These are phyloP conservation scores for Cryptoprocta ferox DNA, from an alignment of 2,797 vertebrate species.

Conservation along the genomic window DNA sequence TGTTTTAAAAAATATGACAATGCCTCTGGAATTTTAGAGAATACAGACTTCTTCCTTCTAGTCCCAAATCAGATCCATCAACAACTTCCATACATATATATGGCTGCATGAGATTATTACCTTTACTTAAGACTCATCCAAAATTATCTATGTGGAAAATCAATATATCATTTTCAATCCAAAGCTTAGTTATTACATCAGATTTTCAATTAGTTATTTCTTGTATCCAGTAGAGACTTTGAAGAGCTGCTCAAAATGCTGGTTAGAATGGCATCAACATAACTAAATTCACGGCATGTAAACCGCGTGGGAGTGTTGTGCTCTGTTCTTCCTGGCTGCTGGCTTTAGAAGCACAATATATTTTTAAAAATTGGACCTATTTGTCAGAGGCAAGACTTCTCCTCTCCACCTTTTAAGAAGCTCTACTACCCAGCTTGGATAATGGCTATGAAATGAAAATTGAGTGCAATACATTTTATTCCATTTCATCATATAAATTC, in stretches of 20 bases:
- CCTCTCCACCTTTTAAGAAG: background rate
- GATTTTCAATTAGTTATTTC: background rate
- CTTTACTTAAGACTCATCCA: background rate
- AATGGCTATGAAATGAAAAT: background rate
- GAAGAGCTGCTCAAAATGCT: background rate
- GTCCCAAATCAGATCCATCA: no score
- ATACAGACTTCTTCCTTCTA: accelerated
- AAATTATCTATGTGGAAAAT: background rate
- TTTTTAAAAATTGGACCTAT: background rate
- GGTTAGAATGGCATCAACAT: background rate
- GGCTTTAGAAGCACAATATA: accelerated
- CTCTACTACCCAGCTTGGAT: background rate
- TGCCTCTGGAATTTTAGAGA: accelerated
- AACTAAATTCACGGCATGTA: background rate
- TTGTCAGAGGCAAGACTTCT: background rate
- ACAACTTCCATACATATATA: accelerated
- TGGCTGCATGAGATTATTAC: accelerated
- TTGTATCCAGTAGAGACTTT: background rate
- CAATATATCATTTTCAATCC: background rate
- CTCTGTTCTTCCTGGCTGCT: background rate
- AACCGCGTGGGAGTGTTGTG: accelerated
- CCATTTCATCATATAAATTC: background rate
- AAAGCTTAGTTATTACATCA: background rate
- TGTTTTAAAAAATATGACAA: background rate
- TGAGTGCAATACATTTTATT: background rate